Evolutionary conservation across 2,888 invertebrate species (phyloP), one percentile per base, ranked within the genome.

Genomic region (Cylloceria caligata): DNA sequence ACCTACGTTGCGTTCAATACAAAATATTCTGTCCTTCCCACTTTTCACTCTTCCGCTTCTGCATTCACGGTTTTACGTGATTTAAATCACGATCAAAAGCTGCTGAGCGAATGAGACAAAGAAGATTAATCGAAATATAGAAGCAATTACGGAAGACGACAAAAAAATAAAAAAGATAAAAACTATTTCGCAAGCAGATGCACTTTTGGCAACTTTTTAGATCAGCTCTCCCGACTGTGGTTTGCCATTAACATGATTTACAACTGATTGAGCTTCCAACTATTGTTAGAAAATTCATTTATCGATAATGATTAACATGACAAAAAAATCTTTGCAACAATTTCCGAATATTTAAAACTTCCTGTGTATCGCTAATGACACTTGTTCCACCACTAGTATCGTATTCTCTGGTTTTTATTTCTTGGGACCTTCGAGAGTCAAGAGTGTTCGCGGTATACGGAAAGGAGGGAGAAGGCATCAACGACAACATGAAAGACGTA

Each of bases 191-290:
- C 36, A 36, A 78, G 73, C 39, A 62, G 73, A 67, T 71, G 75
- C 83, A 85, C 83, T 83, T 84, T 85, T 85, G 85, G 85, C 85
- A 85, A 76, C 45, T 84, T 76, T 83, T 81, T 79, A 81, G 67
- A 71, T 57, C 39, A 60, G 42, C 67, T 45, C 19, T 24, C 49
- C 42, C 42, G 36, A 30, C 57, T 45, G 49, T 19, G 45, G 27
- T 65, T 55, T 49, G 49, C 3, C 49, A 9, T 49, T 52, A 13
- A 24, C 24, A 3, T 0, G 0, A 52, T 24, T 13, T 13, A 13
- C 24, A 2, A 24, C 21, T 52, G 9, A 13, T 9, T 11, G 24
- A 0, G 13, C 52, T 4, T 24, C 24, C 3, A 52, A 24, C 13
- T 13, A 52, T 52, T 24, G 52, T 52, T 52, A 13, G 24, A 21